Evolutionary conservation across 2,888 invertebrate genomes (phyloP), one percentile per base, ranked within the genome.

Genomic region (Chouioia cunea): DNA sequence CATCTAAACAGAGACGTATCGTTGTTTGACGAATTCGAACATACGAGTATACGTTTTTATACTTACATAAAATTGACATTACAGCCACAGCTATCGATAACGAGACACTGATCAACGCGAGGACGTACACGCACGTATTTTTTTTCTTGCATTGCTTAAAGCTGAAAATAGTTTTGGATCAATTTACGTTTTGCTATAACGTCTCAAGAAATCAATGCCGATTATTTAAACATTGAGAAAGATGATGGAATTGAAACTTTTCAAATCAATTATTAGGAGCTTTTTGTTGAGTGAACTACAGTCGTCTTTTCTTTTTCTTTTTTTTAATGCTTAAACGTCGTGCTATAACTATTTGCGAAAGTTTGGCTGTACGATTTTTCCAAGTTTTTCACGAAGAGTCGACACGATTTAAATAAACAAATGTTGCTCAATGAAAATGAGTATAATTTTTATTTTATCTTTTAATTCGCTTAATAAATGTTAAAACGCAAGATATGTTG

Each of bases 51-150:
- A 46, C 50, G 6, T 50, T 47, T 52, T 47, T 2, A 68, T 76
- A 82, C 85, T 82, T 74, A 85, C 85, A 80, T 2, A 82, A 64
- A 66, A 82, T 72, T n/a, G 80, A 74, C 52, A 83, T 73, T 16
- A 80, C 76, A 60, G 84, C 46, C 43, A 82, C 72, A 14, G 76
- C 68, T 48, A 79, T 68, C 2, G 80, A 69, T 43, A 81, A 70
- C 48, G 73, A 60, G 59, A 74, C 72, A 56, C 76, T 56, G 63
- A 78, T 62, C 43, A 83, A 52, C 14, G 60, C 6, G 46, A 73
- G n/a, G 10, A 47, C 8, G 10, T 27, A 44, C 0, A 60, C 1
- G 8, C 64, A 36, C 2, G 43, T 14, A 14, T 6, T 12, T 70
- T 76, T 77, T 64, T 74, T 77, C 48, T 62, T 76, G 14, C 76